Base-by-base conservation (phyloP, 2,113 vertebrate genomes). In the Erpornis zantholeuca region DNA sequence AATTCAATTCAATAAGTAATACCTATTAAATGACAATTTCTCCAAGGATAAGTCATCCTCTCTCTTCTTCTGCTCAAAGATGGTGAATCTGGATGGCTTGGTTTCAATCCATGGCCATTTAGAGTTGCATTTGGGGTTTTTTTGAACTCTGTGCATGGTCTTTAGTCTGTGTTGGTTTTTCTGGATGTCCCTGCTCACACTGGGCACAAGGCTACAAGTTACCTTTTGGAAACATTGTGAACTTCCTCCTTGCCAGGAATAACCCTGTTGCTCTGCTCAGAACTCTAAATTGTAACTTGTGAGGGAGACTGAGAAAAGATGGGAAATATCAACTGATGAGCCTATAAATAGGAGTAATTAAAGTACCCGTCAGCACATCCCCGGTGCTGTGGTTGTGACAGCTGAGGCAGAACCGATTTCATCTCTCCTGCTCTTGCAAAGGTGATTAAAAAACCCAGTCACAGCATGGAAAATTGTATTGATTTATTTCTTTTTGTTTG, bases 301-400 rank as follows among this genome's bases (percentile, higher is more conserved):
- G 81, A 84, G 80, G 45, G 72, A 70, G 85, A 59, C 38, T 70
- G 85, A 78, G 73, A 90, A 91, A 88, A 53, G 40, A 45, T 38
- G 70, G 78, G 89, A 87, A 72, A 85, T 79, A 45, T 16, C 36
- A 96, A 90, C 64, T 40, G 86, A 73, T 68, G 90, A 90, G 25
- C 88, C 80, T 95, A 86, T 88, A 94, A 96, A 96, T 95, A 95
- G 93, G 72, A 42, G 36, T 93, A 92, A 95, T 95, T 95, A 88
- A 83, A 76, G 16, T 68, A 69, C 47, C 63, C 50, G 47, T 96
- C 91, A 85, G 79, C 8, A 33, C 79, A 44, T 92, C 76, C 40
- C 66, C 36, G 4, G 28, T 9, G 52, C 87, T 89, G 5, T 0
- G 7, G 31, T 25, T 89, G 65, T 92, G 91, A 85, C 89, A 96